These are phyloP conservation scores for Chionodraco myersi DNA, from an alignment of 2,113 vertebrate species.

Conservation along the genomic window DNA sequence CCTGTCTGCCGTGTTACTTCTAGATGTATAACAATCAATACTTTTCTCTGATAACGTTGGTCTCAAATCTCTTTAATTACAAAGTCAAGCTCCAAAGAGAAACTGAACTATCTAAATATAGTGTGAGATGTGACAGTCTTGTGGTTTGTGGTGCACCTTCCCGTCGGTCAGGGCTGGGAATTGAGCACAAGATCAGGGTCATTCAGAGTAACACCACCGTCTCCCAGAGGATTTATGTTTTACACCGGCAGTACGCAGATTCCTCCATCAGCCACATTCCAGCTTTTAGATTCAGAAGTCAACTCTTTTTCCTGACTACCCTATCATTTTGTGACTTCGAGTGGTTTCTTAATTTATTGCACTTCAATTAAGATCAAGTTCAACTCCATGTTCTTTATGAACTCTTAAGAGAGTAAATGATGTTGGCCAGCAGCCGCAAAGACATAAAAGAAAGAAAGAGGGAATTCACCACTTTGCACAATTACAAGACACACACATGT, in stretches of 20 bases:
- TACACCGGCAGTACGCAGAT: constrained; percentile 45
- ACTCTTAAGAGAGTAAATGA: constrained; percentile 36
- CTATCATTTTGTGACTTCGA: constrained; percentile 60
- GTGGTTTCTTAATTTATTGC: constrained; percentile 67
- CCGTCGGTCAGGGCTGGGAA: constrained; percentile 53
- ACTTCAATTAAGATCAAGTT: constrained; percentile 51
- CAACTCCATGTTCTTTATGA: constrained; percentile 45
- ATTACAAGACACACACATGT: constrained; percentile 29
- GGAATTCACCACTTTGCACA: constrained; percentile 3
- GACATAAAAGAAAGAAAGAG: constrained; percentile 5
- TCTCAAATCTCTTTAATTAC: constrained; percentile 75
- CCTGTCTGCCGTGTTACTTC: constrained; percentile 6
- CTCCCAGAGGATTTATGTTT: constrained; percentile 51
- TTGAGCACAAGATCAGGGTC: constrained; percentile 49
- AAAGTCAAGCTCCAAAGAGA: constrained; percentile 57
- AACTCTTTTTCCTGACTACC: constrained; percentile 43
- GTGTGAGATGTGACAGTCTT: constrained; percentile 59
- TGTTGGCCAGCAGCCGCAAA: constrained; percentile 25
- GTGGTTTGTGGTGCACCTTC: constrained; percentile 66
- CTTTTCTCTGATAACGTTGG: constrained; percentile 37
- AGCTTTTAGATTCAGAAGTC: constrained; percentile 58
- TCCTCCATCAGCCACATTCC: constrained; percentile 51
- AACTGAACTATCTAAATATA: constrained; percentile 67
- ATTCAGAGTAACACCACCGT: constrained; percentile 48
- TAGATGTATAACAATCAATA: constrained; percentile 56